Evolutionary conservation across 53 echinoderm and acorn worm genomes (phyloP).

Genomic region (Paelopatides confundens): DNA sequence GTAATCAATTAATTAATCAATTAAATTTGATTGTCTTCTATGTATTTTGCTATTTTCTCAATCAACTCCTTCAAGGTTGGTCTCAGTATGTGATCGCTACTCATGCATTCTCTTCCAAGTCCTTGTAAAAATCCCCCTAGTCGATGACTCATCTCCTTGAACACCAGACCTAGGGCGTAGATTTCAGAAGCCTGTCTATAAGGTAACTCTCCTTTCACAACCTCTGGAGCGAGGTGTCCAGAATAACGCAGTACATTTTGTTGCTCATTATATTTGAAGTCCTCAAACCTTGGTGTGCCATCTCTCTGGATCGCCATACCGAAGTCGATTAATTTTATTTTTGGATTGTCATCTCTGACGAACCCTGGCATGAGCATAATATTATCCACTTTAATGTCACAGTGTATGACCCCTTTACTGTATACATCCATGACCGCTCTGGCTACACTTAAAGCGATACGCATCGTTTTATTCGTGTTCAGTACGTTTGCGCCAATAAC

Average conservation of each 20-base stretch:
- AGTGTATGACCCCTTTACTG: background rate
- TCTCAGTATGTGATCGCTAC: background rate
- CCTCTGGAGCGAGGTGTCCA: constrained; percentile 3
- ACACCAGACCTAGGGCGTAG: background rate
- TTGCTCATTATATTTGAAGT: background rate
- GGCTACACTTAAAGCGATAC: background rate
- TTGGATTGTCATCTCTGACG: background rate
- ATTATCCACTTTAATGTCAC: background rate
- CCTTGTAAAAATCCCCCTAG: background rate
- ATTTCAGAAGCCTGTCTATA: background rate
- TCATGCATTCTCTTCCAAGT: constrained; percentile 8
- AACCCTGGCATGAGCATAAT: constrained; percentile 10
- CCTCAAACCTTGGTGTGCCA: background rate
- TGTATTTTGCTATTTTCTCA: background rate
- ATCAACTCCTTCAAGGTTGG: background rate
- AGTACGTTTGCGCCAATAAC: background rate
- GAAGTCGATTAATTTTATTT: background rate
- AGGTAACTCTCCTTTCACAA: background rate
- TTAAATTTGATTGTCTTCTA: background rate
- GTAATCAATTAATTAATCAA: background rate
- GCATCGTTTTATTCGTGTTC: background rate
- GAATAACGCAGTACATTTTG: background rate
- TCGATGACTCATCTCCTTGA: background rate
- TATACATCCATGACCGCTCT: background rate
- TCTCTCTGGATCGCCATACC: background rate